Base-by-base conservation (phyloP, 1,140 invertebrate genomes). In the Mya arenaria region DNA sequence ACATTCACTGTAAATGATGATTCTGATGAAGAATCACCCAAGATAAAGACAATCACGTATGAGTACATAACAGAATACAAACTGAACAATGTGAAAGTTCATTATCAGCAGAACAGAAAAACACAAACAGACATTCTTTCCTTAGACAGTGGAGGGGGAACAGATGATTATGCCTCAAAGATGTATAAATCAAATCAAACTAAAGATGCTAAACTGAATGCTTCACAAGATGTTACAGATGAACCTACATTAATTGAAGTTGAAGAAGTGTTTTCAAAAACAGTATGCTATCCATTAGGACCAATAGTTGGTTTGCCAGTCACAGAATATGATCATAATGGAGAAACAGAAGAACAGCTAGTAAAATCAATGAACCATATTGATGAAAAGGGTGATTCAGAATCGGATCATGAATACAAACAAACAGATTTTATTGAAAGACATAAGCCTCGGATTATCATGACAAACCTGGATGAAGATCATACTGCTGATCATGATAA, bases 51-150 rank as follows among this genome's bases (percentile, higher is more conserved):
- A 28, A 66, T 80, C 13, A 80, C 77, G 60, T 80, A 80, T 71
- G 77, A 80, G 30, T 80, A 80, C 48, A 28, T 80, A 1, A 80
- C 77, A 15, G 77, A 80, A 39, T 80, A 71, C 25, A 80, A 80
- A 48, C 66, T 80, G 25, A 80, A 80, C 41, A 80, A 80, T 71
- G 77, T 80, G 5, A 66, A 80, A 62, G 58, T 80, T 13, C 48
- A 80, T 30, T 80, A 80, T 62, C 77, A 80, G 10, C 77, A 80
- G 32, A 80, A 71, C 37, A 36, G 63, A 19, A 80, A 69, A 62
- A 58, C 55, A 10, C 77, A 80, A 44, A 80, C 77, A 58, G 77
- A 80, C 41, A n/a, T 8, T 19, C 1, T 62, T 17, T 13, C 4
- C 32, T 25, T 3, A 4, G 32, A 8, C 4, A 34, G 2, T 73